Percentiles rank a stretch among this genome's conserved stretches.
Conservation (phyloP, 2,797 vertebrate genomes). For the Glyptemys insculpta region DNA sequence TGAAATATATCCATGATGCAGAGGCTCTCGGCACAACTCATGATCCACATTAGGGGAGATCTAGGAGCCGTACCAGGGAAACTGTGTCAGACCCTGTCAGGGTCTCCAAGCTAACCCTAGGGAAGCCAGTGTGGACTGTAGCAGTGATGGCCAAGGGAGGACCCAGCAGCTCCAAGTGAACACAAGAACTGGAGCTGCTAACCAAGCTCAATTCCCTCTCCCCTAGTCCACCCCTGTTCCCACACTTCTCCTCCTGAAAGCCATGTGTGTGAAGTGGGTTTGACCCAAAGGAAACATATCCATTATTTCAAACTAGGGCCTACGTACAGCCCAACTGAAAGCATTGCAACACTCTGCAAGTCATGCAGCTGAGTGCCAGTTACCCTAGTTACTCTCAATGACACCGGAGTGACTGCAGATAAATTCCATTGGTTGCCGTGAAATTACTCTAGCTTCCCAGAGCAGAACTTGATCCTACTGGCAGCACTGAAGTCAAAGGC, state of each 20-base stretch:
- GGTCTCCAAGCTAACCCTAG: not conserved
- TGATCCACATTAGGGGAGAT: not conserved
- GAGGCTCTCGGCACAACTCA: not conserved
- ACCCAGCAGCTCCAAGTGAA: not conserved
- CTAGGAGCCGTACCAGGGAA: not conserved
- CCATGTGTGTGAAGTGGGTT: conserved; percentile 68
- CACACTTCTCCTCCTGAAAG: conserved; percentile 38
- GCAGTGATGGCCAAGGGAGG: not conserved
- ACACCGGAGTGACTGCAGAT: conserved; percentile 66
- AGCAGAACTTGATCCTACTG: not conserved
- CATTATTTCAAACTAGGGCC: conserved; percentile 70
- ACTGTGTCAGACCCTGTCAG: too few species aligned
- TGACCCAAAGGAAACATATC: conserved; percentile 68
- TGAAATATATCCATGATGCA: not conserved
- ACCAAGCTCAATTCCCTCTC: not conserved
- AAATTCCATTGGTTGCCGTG: conserved; percentile 54
- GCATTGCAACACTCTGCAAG: not conserved
- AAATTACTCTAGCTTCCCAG: conserved; percentile 45
- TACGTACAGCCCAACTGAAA: conserved; percentile 58
- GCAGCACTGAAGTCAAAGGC: not conserved
- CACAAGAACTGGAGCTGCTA: not conserved
- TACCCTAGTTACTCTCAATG: not conserved
- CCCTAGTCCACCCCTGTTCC: not conserved
- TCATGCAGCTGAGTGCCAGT: conserved; percentile 47
- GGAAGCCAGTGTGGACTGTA: not conserved